Evolutionary conservation across 2,113 vertebrate species (phyloP).

Genomic region (Regulus satrapa): DNA sequence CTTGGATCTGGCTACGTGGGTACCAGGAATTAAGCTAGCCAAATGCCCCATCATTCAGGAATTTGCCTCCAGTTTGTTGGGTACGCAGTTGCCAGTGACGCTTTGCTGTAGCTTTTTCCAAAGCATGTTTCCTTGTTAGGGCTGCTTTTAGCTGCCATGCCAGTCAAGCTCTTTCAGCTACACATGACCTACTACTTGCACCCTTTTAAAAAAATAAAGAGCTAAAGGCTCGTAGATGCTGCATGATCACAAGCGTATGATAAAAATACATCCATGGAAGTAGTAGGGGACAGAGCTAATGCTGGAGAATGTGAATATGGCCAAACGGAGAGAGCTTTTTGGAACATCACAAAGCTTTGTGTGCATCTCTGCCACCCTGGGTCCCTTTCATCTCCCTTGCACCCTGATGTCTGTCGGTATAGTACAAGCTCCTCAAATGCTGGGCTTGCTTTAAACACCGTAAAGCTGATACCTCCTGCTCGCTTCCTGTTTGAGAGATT

Average conservation of each 20-base stretch:
- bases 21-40: background rate
- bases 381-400: background rate
- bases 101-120: background rate
- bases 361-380: no score
- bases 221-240: background rate
- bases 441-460: background rate
- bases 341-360: background rate
- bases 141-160: background rate
- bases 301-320: background rate
- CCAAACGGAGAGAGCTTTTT: background rate
- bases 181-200: background rate
- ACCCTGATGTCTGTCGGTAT: fast-evolving
- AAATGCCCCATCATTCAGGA: background rate
- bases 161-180: background rate
- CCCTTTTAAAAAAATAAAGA: background rate
- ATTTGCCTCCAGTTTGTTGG: background rate
- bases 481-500: background rate
- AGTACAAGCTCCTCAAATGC: background rate
- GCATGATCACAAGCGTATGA: background rate
- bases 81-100: background rate
- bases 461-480: background rate
- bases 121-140: background rate
- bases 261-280: background rate
- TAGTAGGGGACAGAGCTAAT: background rate
- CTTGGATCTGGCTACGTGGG: background rate